Conservation (phyloP, 2,797 vertebrate genomes). For the Tapera naevia region DNA sequence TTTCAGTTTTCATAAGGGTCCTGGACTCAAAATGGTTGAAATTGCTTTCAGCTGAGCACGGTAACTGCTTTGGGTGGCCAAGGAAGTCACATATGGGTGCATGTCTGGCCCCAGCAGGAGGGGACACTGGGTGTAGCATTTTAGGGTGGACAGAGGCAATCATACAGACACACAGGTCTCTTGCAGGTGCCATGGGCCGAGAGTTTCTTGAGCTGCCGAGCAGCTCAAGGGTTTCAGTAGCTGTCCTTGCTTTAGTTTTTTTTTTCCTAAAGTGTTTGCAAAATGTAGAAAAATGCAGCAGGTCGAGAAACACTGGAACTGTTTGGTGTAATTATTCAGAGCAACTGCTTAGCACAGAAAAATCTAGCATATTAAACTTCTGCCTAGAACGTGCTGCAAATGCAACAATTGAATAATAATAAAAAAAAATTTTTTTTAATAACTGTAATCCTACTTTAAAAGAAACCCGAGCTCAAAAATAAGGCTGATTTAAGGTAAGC, state of each 20-base stretch:
- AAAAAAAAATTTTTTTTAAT: neutral
- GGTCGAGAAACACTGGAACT: slow-evolving; percentile 81
- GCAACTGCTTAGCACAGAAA: neutral
- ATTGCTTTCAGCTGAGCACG: neutral
- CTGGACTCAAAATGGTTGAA: neutral
- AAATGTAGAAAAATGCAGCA: slow-evolving; percentile 73
- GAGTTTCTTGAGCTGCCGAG: neutral
- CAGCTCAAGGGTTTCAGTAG: neutral
- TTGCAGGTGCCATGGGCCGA: neutral
- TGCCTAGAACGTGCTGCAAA: neutral
- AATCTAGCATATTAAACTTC: neutral
- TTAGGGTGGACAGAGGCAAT: neutral
- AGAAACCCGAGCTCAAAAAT: neutral
- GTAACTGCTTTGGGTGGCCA: neutral
- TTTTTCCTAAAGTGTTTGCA: slow-evolving; percentile 51
- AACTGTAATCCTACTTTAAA: neutral
- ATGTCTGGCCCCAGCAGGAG: neutral
- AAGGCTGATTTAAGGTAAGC: neutral
- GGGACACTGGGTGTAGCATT: fast-evolving
- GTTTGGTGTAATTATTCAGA: slow-evolving; percentile 55
- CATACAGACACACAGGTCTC: neutral
- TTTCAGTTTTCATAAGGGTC: neutral
- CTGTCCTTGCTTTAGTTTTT: neutral
- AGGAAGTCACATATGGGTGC: neutral
- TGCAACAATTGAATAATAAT: neutral